Evolutionary conservation across 2,888 invertebrate genomes (phyloP).

Genomic region (Apeira syringaria): DNA sequence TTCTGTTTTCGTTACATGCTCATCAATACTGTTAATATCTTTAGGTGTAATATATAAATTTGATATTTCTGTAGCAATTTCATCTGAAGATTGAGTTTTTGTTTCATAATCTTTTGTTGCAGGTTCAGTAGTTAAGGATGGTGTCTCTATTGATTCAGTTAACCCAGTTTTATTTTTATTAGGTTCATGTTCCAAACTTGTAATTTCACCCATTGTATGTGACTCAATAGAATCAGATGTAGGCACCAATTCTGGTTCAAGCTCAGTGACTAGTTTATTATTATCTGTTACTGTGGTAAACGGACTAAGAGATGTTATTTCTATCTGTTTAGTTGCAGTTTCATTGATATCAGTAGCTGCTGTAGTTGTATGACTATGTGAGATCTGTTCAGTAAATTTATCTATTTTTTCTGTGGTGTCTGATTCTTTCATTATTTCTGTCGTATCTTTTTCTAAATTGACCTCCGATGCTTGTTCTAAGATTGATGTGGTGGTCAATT

Average conservation of each 20-base stretch:
- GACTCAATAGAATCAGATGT: slow-evolving; percentile 2
- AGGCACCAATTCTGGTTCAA: slow-evolving; percentile 1
- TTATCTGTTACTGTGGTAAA: slow-evolving; percentile 1
- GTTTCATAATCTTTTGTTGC: slow-evolving; percentile 17
- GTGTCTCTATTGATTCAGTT: slow-evolving; percentile 3
- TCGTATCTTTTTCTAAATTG: not conserved
- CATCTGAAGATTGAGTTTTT: not conserved
- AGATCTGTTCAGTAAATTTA: slow-evolving; percentile 22
- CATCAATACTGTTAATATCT: not conserved
- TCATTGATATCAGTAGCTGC: slow-evolving; percentile 1
- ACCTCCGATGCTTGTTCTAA: slow-evolving; percentile 2
- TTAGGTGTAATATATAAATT: slow-evolving; percentile 3
- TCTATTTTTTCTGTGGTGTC: slow-evolving; percentile 25
- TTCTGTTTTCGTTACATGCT: not conserved
- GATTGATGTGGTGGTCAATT: slow-evolving; percentile 6
- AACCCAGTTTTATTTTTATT: slow-evolving; percentile 5
- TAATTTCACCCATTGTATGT: not conserved
- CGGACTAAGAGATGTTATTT: not conserved
- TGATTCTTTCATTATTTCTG: slow-evolving; percentile 13
- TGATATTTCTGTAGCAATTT: slow-evolving; percentile 2
- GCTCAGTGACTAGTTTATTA: slow-evolving; percentile 2
- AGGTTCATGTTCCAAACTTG: slow-evolving; percentile 3
- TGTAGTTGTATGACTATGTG: not conserved
- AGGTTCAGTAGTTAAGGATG: slow-evolving; percentile 5
- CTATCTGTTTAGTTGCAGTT: slow-evolving; percentile 8